phyloP scores from a whole-genome alignment of 64 coral and sea anemone species.

The Acropora tenuis region DNA sequence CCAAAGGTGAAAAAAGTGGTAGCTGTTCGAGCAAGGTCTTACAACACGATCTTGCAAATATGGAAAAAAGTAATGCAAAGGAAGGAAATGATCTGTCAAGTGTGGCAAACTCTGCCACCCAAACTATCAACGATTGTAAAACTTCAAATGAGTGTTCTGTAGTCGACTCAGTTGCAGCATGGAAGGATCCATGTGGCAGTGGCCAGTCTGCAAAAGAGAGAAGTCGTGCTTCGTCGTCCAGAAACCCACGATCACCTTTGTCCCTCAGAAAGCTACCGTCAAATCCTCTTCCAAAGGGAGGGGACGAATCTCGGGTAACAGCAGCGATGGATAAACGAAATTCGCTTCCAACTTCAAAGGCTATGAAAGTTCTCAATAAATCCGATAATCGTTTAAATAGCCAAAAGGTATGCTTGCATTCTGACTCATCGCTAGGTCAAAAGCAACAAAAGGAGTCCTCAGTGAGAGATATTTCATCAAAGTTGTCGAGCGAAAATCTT shows the following conservation, averaged over 20 bases:
- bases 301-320: not conserved
- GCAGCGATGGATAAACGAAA: not conserved
- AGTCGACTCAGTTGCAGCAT: not conserved
- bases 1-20: not conserved
- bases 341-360: slow-evolving; percentile 13
- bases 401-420: not conserved
- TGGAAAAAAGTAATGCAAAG: not conserved
- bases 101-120: not conserved
- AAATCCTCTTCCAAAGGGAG: not conserved
- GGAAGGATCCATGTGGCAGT: not conserved
- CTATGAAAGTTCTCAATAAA: not conserved
- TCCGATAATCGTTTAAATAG: not conserved
- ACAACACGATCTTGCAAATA: not conserved
- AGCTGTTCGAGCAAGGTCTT: not conserved
- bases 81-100: not conserved
- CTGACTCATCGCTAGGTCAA: not conserved
- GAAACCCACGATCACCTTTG: not conserved
- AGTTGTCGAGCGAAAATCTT: not conserved
- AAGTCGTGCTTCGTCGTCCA: not conserved
- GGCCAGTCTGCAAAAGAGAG: not conserved
- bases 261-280: not conserved
- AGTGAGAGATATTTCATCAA: not conserved
- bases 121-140: not conserved
- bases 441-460: not conserved
- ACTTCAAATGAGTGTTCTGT: not conserved